phyloP scores from a whole-genome alignment of 2,797 vertebrate species.

The Phylloscopus collybita region DNA sequence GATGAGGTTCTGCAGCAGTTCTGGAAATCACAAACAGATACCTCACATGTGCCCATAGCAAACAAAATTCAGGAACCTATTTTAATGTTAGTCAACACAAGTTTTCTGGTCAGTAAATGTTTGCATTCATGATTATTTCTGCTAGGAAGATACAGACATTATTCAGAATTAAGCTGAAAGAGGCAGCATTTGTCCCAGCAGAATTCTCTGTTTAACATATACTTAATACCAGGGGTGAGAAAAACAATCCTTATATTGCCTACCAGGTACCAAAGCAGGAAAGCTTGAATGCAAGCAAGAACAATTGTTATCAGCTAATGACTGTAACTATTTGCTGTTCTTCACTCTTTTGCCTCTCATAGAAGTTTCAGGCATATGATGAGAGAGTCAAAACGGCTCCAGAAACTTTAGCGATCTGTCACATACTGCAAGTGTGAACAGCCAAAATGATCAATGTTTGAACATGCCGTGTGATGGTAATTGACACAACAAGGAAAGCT shows the following conservation, averaged over 20 bases:
- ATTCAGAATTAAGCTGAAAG: background rate
- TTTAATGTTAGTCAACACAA: background rate
- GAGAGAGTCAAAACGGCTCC: background rate
- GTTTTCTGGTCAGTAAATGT: background rate
- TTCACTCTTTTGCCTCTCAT: slow-evolving; percentile 1
- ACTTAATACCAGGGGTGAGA: background rate
- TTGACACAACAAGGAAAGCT: slow-evolving; percentile 25
- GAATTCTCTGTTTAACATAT: background rate
- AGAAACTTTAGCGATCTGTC: slow-evolving; percentile 39
- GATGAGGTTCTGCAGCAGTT: background rate
- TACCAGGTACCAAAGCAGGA: slow-evolving; percentile 7
- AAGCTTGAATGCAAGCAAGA: background rate
- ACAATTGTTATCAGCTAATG: background rate
- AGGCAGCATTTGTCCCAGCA: background rate
- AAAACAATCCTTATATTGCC: background rate
- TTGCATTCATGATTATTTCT: background rate
- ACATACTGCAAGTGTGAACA: slow-evolving; percentile 8
- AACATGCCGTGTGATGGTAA: slow-evolving; percentile 3
- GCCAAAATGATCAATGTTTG: slow-evolving; percentile 31
- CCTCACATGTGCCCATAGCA: background rate
- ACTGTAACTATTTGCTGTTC: slow-evolving; percentile 14
- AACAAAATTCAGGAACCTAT: background rate
- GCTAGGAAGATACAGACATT: background rate
- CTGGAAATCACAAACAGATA: background rate
- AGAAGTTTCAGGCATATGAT: slow-evolving; percentile 23